Evolutionary conservation across 2,797 vertebrate species (phyloP).

Genomic region (Chrosomus eos): DNA sequence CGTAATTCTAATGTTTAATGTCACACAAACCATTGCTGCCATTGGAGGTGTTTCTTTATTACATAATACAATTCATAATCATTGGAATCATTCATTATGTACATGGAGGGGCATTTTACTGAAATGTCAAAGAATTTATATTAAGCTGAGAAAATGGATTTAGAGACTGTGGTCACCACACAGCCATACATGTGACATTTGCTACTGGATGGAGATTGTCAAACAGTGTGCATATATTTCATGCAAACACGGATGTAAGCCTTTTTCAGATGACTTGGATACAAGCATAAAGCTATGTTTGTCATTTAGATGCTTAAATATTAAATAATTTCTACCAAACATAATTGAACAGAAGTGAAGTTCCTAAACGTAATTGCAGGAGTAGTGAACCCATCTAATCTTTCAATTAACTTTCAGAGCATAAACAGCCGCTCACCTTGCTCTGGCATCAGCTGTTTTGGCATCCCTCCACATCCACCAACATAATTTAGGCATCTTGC

Average conservation of each 20-base stretch:
- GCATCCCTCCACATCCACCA: too few species aligned
- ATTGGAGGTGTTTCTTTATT: slow-evolving; percentile 7
- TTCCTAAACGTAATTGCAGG: too few species aligned
- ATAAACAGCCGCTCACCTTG: too few species aligned
- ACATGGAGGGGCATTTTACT: slow-evolving; percentile 9
- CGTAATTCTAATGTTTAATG: too few species aligned
- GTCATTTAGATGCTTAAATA: slow-evolving; percentile 2
- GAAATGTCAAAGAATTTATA: slow-evolving; percentile 46
- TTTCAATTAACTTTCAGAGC: too few species aligned
- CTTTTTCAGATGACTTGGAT: not conserved
- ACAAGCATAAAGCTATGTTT: not conserved
- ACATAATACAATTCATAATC: slow-evolving; percentile 1
- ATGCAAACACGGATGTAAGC: not conserved
- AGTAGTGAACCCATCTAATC: too few species aligned
- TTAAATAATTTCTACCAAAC: not conserved
- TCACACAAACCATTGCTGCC: slow-evolving; percentile 28
- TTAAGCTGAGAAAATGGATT: slow-evolving; percentile 11
- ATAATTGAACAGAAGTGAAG: too few species aligned
- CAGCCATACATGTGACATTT: not conserved
- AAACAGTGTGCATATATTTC: slow-evolving; percentile 7
- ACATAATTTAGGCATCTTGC: too few species aligned
- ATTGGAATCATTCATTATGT: slow-evolving; percentile 3
- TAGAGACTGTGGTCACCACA: not conserved
- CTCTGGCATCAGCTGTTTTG: too few species aligned
- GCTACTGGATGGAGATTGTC: not conserved